Conservation (phyloP, 2,797 vertebrate genomes). For the Gymnodraco acuticeps region DNA sequence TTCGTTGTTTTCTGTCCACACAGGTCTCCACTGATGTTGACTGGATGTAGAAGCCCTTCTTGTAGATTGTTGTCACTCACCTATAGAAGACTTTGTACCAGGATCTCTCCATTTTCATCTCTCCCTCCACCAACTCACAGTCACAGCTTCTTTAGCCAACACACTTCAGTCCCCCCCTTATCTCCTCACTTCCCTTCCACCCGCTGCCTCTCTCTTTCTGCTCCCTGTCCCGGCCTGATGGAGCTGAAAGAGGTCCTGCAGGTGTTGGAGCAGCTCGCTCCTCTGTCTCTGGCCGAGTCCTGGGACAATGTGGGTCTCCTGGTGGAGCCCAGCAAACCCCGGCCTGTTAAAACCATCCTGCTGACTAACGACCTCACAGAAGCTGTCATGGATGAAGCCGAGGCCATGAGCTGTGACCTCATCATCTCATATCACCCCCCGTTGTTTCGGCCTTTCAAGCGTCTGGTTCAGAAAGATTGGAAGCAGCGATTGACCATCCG, state of each 20-base stretch:
- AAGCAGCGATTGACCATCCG: conserved; percentile 91
- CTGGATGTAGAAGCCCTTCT: conserved; percentile 55
- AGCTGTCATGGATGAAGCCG: conserved; percentile 91
- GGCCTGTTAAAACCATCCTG: conserved; percentile 86
- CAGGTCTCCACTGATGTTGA: conserved; percentile 70
- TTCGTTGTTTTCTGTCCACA: conserved; percentile 6
- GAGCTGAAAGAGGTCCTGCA: conserved; percentile 86
- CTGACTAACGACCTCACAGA: conserved; percentile 94
- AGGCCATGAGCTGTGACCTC: conserved; percentile 85
- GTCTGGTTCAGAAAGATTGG: conserved; percentile 90
- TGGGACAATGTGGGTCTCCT: conserved; percentile 97
- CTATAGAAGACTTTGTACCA: conserved; percentile 21
- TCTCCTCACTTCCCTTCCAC: conserved; percentile 3
- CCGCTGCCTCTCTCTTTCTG: conserved; percentile 15
- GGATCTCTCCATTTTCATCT: background rate
- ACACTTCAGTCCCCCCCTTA: background rate
- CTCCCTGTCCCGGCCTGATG: conserved; percentile 72
- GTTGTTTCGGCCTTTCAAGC: conserved; percentile 90
- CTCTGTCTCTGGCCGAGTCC: conserved; percentile 91
- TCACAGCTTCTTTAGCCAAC: conserved; percentile 6
- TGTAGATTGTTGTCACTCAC: conserved; percentile 44
- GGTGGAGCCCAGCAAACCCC: conserved; percentile 91
- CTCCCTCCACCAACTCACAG: background rate
- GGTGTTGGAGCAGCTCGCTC: conserved; percentile 89
- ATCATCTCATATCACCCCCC: conserved; percentile 96